phyloP scores from a whole-genome alignment of 2,888 invertebrate genomes.

The Meliscaeva auricollis region DNA sequence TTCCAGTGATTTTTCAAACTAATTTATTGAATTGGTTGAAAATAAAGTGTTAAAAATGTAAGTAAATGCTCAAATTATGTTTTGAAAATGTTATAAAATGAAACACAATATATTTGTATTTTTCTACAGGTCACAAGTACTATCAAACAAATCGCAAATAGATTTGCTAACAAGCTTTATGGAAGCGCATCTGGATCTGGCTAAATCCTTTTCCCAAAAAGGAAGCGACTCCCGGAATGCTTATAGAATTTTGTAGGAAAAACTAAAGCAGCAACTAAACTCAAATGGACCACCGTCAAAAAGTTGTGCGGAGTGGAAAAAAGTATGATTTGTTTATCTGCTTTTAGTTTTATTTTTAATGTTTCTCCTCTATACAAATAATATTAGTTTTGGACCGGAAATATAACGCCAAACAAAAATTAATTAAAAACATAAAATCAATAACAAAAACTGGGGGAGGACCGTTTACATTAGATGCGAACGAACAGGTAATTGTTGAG shows the following conservation, averaged over 20 bases:
- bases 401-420: neutral
- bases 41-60: neutral
- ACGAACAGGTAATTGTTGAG: neutral
- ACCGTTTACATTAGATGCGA: no score
- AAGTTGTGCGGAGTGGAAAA: neutral
- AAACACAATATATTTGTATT: neutral
- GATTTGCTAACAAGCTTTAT: neutral
- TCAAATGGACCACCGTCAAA: neutral
- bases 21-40: neutral
- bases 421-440: neutral
- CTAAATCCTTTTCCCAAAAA: neutral
- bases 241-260: neutral
- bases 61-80: neutral
- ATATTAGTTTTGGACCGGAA: neutral
- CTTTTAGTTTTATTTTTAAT: neutral
- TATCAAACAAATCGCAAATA: neutral
- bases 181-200: neutral
- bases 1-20: no score
- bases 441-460: neutral
- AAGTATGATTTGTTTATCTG: neutral
- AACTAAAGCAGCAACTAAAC: neutral
- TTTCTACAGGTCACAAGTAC: neutral
- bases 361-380: no score
- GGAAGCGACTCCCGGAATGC: neutral
- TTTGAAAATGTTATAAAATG: neutral